Evolutionary conservation across 1,140 invertebrate species (phyloP), one percentile per base, ranked within the genome.

Genomic region (Anoplolepis gracilipes): DNA sequence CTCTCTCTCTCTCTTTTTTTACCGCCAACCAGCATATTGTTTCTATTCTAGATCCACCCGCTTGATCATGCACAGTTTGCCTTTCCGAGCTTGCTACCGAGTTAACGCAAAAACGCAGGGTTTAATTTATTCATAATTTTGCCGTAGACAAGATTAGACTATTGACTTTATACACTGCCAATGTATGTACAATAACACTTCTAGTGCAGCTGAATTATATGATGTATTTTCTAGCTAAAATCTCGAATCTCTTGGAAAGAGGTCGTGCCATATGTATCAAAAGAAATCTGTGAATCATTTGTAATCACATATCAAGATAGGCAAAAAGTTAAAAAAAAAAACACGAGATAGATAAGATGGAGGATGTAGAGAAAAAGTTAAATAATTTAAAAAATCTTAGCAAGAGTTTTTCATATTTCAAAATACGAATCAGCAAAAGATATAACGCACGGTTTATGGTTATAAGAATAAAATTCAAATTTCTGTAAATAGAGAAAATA

Each of bases 111-210:
- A 72, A 59, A 81, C 49, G 5, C 42, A 28, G 49, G 16, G 65
- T 81, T 81, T 81, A 70, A 81, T 81, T 81, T 81, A 70, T 81
- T 81, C 65, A 81, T 72, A 57, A 81, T 81, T 72, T 70, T 53
- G 3, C 64, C 2, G 16, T 42, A 19, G 46, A 55, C 30, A 70
- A 81, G 33, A 81, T 30, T n/a, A n/a, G 75, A 49, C 28, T 79
- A 42, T 61, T 53, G 77, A 69, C 64, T 53, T 1, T 67, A 39
- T 69, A 55, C 42, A 39, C 33, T 69, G 42, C 62, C 22, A n/a
- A 11, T 33, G 33, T 30, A 76, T 36, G 22, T 25, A 30, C 61
- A 67, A 79, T 67, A 79, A 79, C 59, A 78, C 25, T 67, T 76
- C 25, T 39, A n/a, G 11, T 25, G 62, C 1, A 13, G 22, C 36